Evolutionary conservation across 1,140 invertebrate genomes (phyloP), one percentile per base, ranked within the genome.

Genomic region (Leguminivora glycinivorella): DNA sequence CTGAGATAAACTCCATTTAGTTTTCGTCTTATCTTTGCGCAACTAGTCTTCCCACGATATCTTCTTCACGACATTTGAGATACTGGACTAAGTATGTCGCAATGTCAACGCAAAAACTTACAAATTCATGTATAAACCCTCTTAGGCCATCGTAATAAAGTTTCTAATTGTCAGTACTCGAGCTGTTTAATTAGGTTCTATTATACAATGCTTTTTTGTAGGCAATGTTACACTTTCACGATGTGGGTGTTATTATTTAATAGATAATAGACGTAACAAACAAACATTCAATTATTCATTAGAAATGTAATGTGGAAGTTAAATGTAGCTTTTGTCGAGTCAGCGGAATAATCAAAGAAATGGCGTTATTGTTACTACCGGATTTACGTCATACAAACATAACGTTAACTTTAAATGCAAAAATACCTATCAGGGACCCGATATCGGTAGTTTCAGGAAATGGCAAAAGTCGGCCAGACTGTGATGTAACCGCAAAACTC

Each of bases 21-120:
- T 52, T 22, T 52, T 19, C 17, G 34, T 67, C 19, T 25, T 40
- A 31, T 47, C 43, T 22, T 56, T 40, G 47, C 31, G 56, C 60
- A 69, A 70, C 52, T 70, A 24, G 25, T 72, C 75, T 76, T 76
- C 75, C 72, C 75, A 76, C 72, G 75, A 38, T 72, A 56, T 70
- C 70, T 40, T 72, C 67, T 69, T 66, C n/a, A 22, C 22, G 66
- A 70, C 67, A 66, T 34, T 34, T n/a, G 34, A 76, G 72, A 74
- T 74, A 56, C 26, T 63, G 17, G n/a, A 31, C 58, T 40, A 38
- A 38, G 34, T 38, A 67, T 63, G 72, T 63, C 40, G 72, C 19
- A 63, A 63, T 29, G 12, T 25, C 29, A 17, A 9, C n/a, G 24
- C 56, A 60, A 47, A 47, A 47, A 9, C 19, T 52, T 52, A 22